phyloP scores from a whole-genome alignment of 2,113 vertebrate genomes.

The Sula dactylatra region DNA sequence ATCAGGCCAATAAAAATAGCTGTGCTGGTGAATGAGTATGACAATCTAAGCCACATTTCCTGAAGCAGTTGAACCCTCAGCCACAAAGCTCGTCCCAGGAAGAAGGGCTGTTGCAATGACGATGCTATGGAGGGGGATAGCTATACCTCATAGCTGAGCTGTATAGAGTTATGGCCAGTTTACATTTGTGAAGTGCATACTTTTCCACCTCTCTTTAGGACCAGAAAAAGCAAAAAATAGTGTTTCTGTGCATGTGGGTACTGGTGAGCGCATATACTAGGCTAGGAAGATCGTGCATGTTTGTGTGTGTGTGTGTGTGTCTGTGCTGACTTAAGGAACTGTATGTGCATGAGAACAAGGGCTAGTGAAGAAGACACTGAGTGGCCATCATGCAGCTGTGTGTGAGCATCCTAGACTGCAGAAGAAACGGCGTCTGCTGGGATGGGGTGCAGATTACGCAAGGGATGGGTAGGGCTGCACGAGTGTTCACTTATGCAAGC shows the following conservation, averaged over 20 bases:
- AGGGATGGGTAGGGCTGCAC: background rate
- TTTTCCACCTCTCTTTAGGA: background rate
- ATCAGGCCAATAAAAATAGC: background rate
- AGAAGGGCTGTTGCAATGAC: background rate
- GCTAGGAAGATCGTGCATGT: background rate
- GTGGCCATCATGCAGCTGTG: rapidly evolving
- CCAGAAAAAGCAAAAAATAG: background rate
- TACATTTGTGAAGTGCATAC: background rate
- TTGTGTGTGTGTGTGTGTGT: background rate
- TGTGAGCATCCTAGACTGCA: background rate
- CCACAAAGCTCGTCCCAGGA: background rate
- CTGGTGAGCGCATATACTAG: background rate
- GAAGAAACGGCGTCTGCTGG: rapidly evolving
- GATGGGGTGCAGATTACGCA: rapidly evolving
- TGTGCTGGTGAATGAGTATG: background rate
- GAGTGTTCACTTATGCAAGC: background rate
- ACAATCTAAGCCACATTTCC: background rate
- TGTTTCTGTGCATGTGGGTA: background rate
- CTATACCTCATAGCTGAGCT: background rate
- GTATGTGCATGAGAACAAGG: background rate
- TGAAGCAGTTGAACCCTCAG: background rate
- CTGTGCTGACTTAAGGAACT: background rate
- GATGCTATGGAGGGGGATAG: background rate
- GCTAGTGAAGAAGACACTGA: background rate
- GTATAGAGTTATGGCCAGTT: background rate